A percentile compares a stretch with the other conserved stretches of the same genome.
phyloP scores from a whole-genome alignment of 2,797 vertebrate species.

The Lutra lutra region DNA sequence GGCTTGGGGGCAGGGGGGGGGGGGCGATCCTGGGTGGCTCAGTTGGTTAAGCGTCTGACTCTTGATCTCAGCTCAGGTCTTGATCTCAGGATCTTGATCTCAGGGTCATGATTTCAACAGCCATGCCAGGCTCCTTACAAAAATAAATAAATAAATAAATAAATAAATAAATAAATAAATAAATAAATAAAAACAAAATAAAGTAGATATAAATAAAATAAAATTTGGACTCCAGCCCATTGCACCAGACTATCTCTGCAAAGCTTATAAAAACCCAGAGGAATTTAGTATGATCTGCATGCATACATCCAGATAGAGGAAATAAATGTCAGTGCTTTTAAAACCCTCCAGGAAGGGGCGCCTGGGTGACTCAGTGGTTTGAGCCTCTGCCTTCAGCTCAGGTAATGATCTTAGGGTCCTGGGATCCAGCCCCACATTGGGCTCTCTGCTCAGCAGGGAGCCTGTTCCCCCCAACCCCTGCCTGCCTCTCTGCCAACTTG shows the following conservation, averaged over 20 bases:
- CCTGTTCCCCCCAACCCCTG: too few relatives aligned
- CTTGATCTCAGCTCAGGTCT: not conserved
- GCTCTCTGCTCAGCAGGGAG: too few relatives aligned
- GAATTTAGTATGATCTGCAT: not conserved
- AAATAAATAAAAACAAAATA: too few relatives aligned
- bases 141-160: not conserved
- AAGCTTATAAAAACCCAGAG: not conserved
- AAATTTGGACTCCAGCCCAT: not conserved
- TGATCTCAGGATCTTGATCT: not conserved
- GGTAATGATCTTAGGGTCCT: too few relatives aligned
- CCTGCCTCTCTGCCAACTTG: too few relatives aligned
- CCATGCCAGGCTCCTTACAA: not conserved
- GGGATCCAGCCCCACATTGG: too few relatives aligned
- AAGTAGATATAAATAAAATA: not conserved
- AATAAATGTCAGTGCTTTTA: conserved; percentile 30
- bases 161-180: not conserved
- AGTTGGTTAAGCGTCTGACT: not conserved
- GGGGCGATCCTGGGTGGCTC: not conserved
- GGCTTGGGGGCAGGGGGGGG: not conserved
- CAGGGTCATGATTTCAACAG: not conserved
- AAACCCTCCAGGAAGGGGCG: not conserved
- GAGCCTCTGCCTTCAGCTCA: too few relatives aligned
- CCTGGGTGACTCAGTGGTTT: too few relatives aligned
- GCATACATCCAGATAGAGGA: not conserved
- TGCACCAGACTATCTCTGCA: not conserved